Evolutionary conservation across 2,113 vertebrate genomes (phyloP).

Genomic region (Dunckerocampus dactyliophorus): DNA sequence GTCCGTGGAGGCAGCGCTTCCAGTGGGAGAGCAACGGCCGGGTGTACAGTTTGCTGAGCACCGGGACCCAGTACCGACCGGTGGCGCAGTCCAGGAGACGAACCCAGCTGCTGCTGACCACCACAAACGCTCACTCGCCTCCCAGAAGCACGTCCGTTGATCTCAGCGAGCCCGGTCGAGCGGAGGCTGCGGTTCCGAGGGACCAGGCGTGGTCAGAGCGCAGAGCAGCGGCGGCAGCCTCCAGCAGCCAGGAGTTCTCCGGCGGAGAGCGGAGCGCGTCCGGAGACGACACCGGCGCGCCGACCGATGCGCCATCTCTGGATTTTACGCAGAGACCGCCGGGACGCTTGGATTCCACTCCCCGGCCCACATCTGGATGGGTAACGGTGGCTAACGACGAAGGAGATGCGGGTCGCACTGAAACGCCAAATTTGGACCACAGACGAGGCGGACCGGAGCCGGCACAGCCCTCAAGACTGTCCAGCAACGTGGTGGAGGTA

Average conservation of each 20-base stretch:
- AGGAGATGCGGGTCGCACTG: not conserved
- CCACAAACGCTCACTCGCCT: constrained; percentile 11
- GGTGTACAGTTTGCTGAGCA: constrained; percentile 69
- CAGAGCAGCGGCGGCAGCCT: not conserved
- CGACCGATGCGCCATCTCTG: not conserved
- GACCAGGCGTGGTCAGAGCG: constrained; percentile 6
- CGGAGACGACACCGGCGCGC: constrained; percentile 2
- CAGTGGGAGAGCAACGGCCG: constrained; percentile 72
- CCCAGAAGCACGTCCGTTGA: constrained; percentile 6
- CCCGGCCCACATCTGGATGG: not conserved
- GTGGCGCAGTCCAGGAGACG: constrained; percentile 39
- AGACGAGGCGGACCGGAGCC: constrained; percentile 8
- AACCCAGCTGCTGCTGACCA: constrained; percentile 48
- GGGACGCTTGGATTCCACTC: not conserved
- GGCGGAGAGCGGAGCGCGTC: constrained; percentile 51
- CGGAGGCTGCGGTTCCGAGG: constrained; percentile 18
- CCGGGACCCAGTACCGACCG: constrained; percentile 62
- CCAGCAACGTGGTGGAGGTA: constrained; percentile 44
- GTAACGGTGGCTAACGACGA: constrained; percentile 1
- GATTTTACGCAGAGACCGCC: constrained; percentile 26
- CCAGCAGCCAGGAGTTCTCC: constrained; percentile 46
- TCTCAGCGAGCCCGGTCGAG: constrained; percentile 3
- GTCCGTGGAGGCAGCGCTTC: constrained; percentile 64
- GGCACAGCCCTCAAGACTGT: constrained; percentile 30
- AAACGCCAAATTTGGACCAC: not conserved